These are phyloP conservation scores for Caenorhabditis briggsae DNA, from an alignment of 1,140 invertebrate species.

Conservation along the genomic window DNA sequence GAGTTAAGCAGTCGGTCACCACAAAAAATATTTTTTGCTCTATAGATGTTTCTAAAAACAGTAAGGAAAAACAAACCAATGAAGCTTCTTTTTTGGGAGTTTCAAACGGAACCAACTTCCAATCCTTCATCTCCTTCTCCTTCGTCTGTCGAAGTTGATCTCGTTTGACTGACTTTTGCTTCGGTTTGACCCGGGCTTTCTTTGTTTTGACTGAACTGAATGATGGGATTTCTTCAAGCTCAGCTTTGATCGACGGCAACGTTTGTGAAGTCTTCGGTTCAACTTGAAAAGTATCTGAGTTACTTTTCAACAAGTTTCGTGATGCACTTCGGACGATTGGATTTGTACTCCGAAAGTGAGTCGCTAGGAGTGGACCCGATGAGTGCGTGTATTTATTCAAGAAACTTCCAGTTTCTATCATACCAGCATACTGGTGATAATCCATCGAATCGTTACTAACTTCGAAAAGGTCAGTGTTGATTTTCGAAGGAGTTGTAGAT, in stretches of 20 bases:
- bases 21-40: no score
- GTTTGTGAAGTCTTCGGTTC: not conserved
- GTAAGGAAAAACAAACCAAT: not conserved
- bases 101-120: constrained; percentile 32
- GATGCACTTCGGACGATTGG: not conserved
- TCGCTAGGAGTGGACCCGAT: not conserved
- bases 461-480: constrained; percentile 8
- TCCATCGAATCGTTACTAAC: constrained; percentile 25
- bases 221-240: no score
- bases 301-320: constrained; percentile 21
- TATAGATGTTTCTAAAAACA: no score
- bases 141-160: not conserved
- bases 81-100: constrained; percentile 19
- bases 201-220: not conserved
- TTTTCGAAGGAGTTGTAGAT: constrained; percentile 10
- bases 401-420: constrained; percentile 3
- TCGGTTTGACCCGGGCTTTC: not conserved
- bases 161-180: not conserved
- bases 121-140: constrained; percentile 31
- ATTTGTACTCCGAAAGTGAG: not conserved
- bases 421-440: constrained; percentile 36
- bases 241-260: not conserved
- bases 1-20: no score
- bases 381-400: not conserved
- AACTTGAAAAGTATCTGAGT: not conserved